Percentiles rank a stretch among this genome's conserved stretches.
Evolutionary conservation across 2,888 invertebrate genomes (phyloP).

Genomic region (Cerastoderma edule): DNA sequence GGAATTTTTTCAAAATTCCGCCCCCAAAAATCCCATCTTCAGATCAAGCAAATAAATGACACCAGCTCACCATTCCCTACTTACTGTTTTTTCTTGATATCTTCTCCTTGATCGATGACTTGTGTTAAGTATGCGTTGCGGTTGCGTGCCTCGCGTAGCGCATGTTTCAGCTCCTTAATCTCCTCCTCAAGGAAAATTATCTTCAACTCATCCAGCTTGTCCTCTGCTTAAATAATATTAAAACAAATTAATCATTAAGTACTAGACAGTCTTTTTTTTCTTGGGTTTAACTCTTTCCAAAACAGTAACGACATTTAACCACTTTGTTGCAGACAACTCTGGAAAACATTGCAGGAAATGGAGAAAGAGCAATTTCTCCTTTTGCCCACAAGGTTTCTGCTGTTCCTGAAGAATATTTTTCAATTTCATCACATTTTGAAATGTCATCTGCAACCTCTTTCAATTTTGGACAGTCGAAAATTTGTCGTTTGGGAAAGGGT

Average conservation of each 20-base stretch:
- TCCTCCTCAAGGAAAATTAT: slow-evolving; percentile 81
- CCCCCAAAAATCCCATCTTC: too few species aligned
- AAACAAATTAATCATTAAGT: not conserved
- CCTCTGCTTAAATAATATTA: slow-evolving; percentile 62
- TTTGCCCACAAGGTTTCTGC: too few species aligned
- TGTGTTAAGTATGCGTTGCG: slow-evolving; percentile 80
- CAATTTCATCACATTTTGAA: too few species aligned
- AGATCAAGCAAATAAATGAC: too few species aligned
- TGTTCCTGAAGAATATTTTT: too few species aligned
- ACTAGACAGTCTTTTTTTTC: not conserved
- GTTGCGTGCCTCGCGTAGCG: slow-evolving; percentile 77
- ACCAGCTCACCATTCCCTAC: too few species aligned
- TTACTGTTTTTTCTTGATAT: slow-evolving; percentile 76
- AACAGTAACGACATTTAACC: not conserved
- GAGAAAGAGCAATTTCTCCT: too few species aligned
- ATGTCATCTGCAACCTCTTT: too few species aligned
- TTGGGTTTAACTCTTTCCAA: not conserved
- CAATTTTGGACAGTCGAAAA: too few species aligned
- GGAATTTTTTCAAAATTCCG: too few species aligned
- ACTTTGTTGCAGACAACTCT: not conserved
- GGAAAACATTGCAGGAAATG: not conserved
- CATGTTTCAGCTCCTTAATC: slow-evolving; percentile 79
- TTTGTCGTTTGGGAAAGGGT: too few species aligned
- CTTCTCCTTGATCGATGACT: slow-evolving; percentile 78
- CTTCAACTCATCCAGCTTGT: slow-evolving; percentile 78